These are phyloP conservation scores for Rhea americana DNA, from an alignment of 2,113 vertebrate genomes.

Conservation along the genomic window DNA sequence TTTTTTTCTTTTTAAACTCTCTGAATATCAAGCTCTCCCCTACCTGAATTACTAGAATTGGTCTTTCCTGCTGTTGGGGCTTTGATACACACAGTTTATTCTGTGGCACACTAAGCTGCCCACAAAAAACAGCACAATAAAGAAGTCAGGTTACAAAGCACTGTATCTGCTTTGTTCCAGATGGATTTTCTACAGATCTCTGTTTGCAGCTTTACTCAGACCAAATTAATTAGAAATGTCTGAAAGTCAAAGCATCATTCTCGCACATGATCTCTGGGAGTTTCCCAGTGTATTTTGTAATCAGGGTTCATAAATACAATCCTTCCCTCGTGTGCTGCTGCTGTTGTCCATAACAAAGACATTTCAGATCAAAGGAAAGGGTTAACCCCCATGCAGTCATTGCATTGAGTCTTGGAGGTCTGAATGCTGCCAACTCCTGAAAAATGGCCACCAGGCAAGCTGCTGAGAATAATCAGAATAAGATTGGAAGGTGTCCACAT, in stretches of 20 bases:
- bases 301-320: background rate
- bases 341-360: slow-evolving; percentile 32
- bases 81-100: background rate
- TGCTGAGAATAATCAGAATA: slow-evolving; percentile 75
- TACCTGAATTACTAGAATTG: background rate
- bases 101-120: background rate
- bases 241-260: background rate
- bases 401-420: slow-evolving; percentile 67
- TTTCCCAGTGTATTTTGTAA: background rate
- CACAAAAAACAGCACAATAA: accelerated
- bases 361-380: slow-evolving; percentile 56
- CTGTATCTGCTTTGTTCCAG: background rate
- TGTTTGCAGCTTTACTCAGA: background rate
- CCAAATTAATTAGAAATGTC: slow-evolving; percentile 47
- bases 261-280: background rate
- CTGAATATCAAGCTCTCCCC: background rate
- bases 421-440: slow-evolving; percentile 74
- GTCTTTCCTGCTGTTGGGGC: background rate
- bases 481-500: slow-evolving; percentile 87
- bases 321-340: accelerated
- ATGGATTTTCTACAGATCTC: background rate
- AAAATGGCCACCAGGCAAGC: slow-evolving; percentile 88
- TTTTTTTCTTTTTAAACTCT: background rate
- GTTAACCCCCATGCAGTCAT: slow-evolving; percentile 58
- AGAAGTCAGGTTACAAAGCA: background rate